A percentile compares a stretch with the other conserved stretches of the same genome.
Evolutionary conservation across 2,113 vertebrate species (phyloP).

Genomic region (Bombycilla garrulus): DNA sequence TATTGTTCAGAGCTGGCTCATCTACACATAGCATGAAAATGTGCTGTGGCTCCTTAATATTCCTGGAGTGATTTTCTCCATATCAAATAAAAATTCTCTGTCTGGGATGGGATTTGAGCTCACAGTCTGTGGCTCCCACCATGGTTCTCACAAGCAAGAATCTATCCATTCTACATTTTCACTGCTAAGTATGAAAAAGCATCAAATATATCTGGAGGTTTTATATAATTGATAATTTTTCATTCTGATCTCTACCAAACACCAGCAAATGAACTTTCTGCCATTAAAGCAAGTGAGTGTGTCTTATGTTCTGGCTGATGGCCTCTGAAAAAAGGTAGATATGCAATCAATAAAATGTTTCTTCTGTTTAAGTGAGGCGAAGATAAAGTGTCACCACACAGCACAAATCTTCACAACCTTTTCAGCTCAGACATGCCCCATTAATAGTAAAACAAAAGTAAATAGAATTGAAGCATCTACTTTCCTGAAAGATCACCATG

Average conservation of each 20-base stretch:
- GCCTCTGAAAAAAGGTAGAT: not conserved
- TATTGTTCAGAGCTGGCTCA: not conserved
- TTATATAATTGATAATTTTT: not conserved
- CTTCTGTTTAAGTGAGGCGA: not conserved
- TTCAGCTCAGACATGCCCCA: not conserved
- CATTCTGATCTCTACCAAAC: not conserved
- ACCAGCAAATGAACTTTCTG: not conserved
- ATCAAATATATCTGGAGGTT: not conserved
- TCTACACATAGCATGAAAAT: not conserved
- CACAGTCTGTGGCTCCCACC: not conserved
- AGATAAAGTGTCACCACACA: not conserved
- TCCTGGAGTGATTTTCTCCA: not conserved
- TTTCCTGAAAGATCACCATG: not conserved
- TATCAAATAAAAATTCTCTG: not conserved
- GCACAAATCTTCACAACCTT: not conserved
- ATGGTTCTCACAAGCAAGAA: not conserved
- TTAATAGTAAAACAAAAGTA: conserved; percentile 13
- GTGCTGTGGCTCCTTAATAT: not conserved
- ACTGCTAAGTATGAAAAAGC: not conserved
- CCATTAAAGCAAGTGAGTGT: not conserved
- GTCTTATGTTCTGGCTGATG: not conserved
- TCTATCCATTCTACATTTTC: not conserved
- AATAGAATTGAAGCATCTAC: not conserved
- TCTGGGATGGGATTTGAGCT: not conserved
- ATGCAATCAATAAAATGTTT: not conserved